Evolutionary conservation across 2,797 vertebrate species (phyloP).

Genomic region (Sebastiscus tertius): DNA sequence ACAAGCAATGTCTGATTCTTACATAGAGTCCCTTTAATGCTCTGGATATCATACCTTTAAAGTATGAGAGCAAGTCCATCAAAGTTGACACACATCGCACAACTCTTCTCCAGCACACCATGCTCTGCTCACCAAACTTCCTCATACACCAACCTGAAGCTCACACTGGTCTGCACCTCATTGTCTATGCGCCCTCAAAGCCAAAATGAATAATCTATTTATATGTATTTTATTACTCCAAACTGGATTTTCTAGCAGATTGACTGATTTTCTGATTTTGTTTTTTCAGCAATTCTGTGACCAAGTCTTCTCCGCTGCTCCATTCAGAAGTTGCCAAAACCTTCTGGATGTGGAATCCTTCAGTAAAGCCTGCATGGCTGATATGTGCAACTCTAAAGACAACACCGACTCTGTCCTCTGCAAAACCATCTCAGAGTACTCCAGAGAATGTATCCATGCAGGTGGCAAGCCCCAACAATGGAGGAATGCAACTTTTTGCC

Average conservation of each 20-base stretch:
- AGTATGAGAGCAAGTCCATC: neutral
- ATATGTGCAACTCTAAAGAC: slow-evolving; percentile 67
- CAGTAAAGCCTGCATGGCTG: slow-evolving; percentile 65
- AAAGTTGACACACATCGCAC: neutral
- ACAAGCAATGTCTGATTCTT: too few relatives aligned
- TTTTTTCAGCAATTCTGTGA: slow-evolving; percentile 75
- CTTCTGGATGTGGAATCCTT: slow-evolving; percentile 69
- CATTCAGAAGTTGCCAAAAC: slow-evolving; percentile 69
- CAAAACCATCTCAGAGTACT: slow-evolving; percentile 81
- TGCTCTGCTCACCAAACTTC: neutral
- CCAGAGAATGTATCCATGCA: slow-evolving; percentile 82
- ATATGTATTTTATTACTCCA: too few relatives aligned
- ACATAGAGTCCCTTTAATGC: too few relatives aligned
- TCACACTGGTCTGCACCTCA: neutral
- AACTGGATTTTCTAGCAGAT: too few relatives aligned
- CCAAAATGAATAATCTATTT: too few relatives aligned
- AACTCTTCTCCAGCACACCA: neutral
- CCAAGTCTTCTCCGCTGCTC: slow-evolving; percentile 63
- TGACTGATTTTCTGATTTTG: neutral
- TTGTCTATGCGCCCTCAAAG: too few relatives aligned
- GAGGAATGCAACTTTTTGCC: slow-evolving; percentile 78
- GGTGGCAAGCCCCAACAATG: slow-evolving; percentile 79
- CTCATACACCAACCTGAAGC: too few relatives aligned
- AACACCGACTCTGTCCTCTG: slow-evolving; percentile 60
- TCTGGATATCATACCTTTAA: neutral